Evolutionary conservation across 2,113 vertebrate species (phyloP).

Genomic region (Cochlearius cochlearius): DNA sequence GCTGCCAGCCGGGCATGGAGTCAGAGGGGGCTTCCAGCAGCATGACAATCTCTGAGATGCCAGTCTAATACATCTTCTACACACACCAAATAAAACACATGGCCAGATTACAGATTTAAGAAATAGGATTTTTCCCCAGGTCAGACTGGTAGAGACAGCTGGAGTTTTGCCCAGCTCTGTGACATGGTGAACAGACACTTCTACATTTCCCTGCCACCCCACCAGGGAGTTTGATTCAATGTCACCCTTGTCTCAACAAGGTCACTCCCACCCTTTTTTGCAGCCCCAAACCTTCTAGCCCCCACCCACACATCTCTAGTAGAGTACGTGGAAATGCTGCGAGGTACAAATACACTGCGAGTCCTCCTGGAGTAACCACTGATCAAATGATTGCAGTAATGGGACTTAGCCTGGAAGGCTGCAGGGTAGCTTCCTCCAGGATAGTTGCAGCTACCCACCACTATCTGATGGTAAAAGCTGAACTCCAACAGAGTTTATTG

Average conservation of each 20-base stretch:
- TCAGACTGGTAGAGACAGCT: background rate
- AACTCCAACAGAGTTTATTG: background rate
- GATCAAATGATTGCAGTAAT: fast-evolving
- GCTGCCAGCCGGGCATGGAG: background rate
- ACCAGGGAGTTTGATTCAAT: background rate
- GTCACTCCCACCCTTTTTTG: background rate
- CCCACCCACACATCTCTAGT: background rate
- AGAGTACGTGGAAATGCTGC: background rate
- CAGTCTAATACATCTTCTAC: background rate
- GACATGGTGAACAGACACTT: background rate
- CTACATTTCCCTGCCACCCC: background rate
- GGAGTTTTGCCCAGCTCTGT: background rate
- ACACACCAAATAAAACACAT: background rate
- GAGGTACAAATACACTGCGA: fast-evolving
- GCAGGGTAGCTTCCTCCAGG: background rate
- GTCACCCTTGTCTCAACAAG: background rate
- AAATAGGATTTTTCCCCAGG: background rate
- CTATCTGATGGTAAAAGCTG: background rate
- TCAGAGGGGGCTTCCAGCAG: background rate
- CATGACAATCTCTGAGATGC: background rate
- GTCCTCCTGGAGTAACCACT: background rate
- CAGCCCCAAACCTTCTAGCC: background rate
- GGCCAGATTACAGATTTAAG: background rate
- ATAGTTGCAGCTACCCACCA: background rate
- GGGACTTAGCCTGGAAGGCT: background rate